Evolutionary conservation across 2,797 vertebrate genomes (phyloP).

Genomic region (Amblyraja radiata): DNA sequence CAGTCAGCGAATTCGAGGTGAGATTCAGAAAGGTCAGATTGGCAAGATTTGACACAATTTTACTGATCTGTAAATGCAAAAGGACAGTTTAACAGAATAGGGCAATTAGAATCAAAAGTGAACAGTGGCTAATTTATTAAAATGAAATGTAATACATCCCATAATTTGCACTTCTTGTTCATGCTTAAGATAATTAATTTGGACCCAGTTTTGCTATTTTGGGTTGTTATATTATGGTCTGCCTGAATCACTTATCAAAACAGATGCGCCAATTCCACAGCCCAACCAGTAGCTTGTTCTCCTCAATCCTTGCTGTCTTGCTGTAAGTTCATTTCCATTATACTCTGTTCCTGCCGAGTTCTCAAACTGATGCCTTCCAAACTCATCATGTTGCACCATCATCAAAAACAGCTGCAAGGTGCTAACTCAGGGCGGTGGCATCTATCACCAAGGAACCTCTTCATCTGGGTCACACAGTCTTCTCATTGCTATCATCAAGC

Average conservation of each 20-base stretch:
- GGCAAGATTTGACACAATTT: conserved; percentile 89
- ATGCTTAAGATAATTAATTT: background rate
- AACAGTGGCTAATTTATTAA: background rate
- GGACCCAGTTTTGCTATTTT: background rate
- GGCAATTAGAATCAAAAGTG: background rate
- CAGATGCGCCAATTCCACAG: background rate
- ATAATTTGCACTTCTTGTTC: background rate
- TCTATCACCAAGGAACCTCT: too few species aligned
- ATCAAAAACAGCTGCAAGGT: too few species aligned
- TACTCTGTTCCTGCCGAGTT: background rate
- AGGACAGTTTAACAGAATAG: background rate
- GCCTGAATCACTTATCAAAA: background rate
- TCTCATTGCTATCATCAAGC: too few species aligned
- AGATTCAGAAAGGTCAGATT: conserved; percentile 93
- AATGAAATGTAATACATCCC: background rate
- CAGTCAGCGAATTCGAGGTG: conserved; percentile 88
- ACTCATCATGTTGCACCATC: too few species aligned
- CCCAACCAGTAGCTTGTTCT: background rate
- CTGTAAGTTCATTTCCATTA: background rate
- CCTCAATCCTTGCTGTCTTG: background rate
- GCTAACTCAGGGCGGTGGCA: too few species aligned
- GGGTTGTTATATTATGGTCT: background rate
- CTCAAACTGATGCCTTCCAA: background rate
- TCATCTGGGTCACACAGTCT: too few species aligned
- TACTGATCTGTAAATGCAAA: conserved; percentile 71